phyloP scores from a whole-genome alignment of 2,888 invertebrate species.

The Clanis bilineata region DNA sequence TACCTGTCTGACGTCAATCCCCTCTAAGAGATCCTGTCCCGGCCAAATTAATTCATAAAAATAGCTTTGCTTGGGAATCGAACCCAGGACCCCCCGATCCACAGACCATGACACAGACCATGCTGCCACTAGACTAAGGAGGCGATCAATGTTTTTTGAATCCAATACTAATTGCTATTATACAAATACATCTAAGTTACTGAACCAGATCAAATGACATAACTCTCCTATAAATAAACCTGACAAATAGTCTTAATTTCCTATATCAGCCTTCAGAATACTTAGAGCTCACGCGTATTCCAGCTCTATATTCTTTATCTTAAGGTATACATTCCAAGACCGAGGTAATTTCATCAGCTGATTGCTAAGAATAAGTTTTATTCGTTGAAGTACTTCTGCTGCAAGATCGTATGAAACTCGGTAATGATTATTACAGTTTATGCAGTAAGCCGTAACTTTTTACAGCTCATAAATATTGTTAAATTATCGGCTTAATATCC shows the following conservation, averaged over 20 bases:
- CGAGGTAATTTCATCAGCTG: constrained; percentile 32
- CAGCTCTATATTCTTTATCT: neutral
- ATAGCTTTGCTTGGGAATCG: too few relatives aligned
- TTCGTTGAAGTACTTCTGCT: constrained; percentile 56
- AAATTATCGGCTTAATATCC: constrained; percentile 2
- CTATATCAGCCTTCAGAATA: neutral
- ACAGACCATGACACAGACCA: too few relatives aligned
- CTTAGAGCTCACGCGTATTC: neutral
- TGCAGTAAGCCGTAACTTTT: constrained; percentile 7
- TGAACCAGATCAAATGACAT: neutral
- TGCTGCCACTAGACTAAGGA: too few relatives aligned
- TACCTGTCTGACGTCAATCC: too few relatives aligned
- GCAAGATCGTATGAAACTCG: constrained; percentile 30
- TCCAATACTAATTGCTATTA: too few relatives aligned
- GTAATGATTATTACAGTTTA: constrained; percentile 8
- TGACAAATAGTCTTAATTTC: constrained; percentile 5
- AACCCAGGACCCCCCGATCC: too few relatives aligned
- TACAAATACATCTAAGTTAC: neutral
- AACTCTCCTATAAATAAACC: constrained; percentile 3
- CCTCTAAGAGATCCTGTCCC: too few relatives aligned
- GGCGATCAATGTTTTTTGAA: too few relatives aligned
- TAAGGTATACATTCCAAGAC: neutral
- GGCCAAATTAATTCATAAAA: too few relatives aligned
- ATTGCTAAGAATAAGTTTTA: constrained; percentile 54
- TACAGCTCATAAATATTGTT: constrained; percentile 1